phyloP scores from a whole-genome alignment of 2,888 invertebrate genomes.

The Pollenia angustigena region DNA sequence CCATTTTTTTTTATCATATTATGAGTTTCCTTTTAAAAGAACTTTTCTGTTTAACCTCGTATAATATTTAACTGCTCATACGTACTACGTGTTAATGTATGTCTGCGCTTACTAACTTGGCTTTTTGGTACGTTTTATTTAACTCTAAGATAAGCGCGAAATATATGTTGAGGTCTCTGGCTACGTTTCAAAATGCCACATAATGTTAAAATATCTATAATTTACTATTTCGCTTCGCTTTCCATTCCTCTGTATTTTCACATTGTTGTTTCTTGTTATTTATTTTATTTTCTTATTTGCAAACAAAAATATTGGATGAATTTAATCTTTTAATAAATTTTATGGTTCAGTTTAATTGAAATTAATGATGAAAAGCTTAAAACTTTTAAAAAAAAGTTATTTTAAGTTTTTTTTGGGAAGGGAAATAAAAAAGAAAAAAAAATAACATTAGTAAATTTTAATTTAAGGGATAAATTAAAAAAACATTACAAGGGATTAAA shows the following conservation, averaged over 20 bases:
- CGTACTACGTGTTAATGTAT: conserved; percentile 39
- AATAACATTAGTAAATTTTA: neutral
- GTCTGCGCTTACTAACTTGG: conserved; percentile 47
- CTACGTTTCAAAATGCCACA: conserved; percentile 67
- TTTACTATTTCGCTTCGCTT: conserved; percentile 34
- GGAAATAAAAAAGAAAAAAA: neutral
- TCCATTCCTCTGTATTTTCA: neutral
- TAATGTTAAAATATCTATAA: conserved; percentile 63
- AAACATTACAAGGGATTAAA: too few relatives aligned
- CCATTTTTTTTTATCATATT: too few relatives aligned
- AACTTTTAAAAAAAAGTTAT: conserved; percentile 17
- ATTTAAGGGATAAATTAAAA: neutral
- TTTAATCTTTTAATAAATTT: conserved; percentile 63
- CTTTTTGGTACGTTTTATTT: conserved; percentile 35
- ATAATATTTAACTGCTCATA: conserved; percentile 6
- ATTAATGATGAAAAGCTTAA: conserved; percentile 50
- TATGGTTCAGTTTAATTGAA: conserved; percentile 63
- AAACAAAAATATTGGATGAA: conserved; percentile 55
- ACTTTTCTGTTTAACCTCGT: neutral
- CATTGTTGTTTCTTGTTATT: conserved; percentile 25
- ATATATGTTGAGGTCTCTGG: conserved; percentile 69
- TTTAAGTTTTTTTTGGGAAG: neutral
- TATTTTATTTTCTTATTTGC: conserved; percentile 37
- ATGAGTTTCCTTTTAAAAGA: neutral
- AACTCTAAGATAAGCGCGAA: conserved; percentile 65